Evolutionary conservation across 2,888 invertebrate genomes (phyloP).

Genomic region (Rosalia funebris): DNA sequence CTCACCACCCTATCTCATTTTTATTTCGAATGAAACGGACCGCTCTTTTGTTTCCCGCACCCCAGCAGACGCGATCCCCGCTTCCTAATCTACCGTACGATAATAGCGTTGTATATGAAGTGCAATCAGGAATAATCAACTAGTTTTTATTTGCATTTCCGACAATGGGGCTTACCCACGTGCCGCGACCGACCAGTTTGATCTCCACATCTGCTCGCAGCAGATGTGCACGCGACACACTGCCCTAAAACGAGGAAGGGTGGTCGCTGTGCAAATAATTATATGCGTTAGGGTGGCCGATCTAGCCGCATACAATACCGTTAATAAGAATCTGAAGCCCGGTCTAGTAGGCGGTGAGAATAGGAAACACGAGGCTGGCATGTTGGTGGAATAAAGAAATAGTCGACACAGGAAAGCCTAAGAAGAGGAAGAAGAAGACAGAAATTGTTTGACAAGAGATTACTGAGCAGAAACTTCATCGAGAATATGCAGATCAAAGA

Average conservation of each 20-base stretch:
- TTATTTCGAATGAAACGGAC: background rate
- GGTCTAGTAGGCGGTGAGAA: too few relatives aligned
- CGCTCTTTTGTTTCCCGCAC: constrained; percentile 4
- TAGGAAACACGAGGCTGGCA: too few relatives aligned
- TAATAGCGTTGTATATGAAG: constrained; percentile 7
- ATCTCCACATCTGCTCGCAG: constrained; percentile 34
- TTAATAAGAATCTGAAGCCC: too few relatives aligned
- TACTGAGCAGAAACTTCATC: too few relatives aligned
- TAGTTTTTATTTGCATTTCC: constrained; percentile 12
- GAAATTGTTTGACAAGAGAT: too few relatives aligned
- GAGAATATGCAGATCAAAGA: too few relatives aligned
- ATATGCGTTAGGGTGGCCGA: constrained; percentile 4
- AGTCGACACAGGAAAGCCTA: too few relatives aligned
- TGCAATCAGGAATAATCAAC: constrained; percentile 13
- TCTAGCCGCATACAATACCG: too few relatives aligned
- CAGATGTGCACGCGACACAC: constrained; percentile 39
- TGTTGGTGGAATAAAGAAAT: too few relatives aligned
- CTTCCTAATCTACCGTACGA: background rate
- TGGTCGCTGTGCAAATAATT: constrained; percentile 16
- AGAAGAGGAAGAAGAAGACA: too few relatives aligned
- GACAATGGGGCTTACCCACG: constrained; percentile 14
- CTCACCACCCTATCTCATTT: background rate
- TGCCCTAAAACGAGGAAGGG: constrained; percentile 15
- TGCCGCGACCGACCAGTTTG: constrained; percentile 1
- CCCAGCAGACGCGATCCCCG: background rate